phyloP scores from a whole-genome alignment of 1,140 invertebrate species.

The Brachionus koreanus region DNA sequence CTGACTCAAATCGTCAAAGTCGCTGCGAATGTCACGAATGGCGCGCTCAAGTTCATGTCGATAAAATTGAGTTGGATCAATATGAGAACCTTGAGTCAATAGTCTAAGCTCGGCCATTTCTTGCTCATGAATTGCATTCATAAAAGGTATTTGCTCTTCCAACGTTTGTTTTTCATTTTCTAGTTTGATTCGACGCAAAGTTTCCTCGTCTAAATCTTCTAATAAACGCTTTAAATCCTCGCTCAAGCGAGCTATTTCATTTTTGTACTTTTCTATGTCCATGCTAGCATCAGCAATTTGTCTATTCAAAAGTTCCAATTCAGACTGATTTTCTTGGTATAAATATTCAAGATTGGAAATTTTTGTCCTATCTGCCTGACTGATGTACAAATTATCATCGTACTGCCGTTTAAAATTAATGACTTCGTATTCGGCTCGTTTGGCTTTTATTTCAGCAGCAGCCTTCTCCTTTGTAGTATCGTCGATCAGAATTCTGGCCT shows the following conservation, averaged over 20 bases:
- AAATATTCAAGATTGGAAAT: conserved; percentile 18
- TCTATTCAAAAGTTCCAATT: neutral
- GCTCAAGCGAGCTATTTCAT: conserved; percentile 46
- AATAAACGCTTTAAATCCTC: conserved; percentile 47
- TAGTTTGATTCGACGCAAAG: conserved; percentile 55
- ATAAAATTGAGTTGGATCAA: conserved; percentile 45
- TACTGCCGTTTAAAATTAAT: conserved; percentile 5
- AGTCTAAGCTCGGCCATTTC: conserved; percentile 41
- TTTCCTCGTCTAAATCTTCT: conserved; percentile 59
- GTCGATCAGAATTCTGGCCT: conserved; percentile 31
- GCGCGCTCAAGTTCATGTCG: conserved; percentile 41
- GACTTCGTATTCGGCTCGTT: conserved; percentile 40
- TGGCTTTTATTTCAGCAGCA: conserved; percentile 29
- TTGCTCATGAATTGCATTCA: conserved; percentile 50
- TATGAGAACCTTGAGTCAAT: neutral
- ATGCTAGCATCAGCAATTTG: neutral
- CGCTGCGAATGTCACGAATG: conserved; percentile 42
- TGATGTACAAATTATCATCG: conserved; percentile 9
- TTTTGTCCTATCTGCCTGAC: conserved; percentile 19
- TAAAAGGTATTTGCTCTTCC: conserved; percentile 58
- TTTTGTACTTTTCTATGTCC: conserved; percentile 42
- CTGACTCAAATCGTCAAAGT: conserved; percentile 36
- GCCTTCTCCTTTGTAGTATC: conserved; percentile 32
- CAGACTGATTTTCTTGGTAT: conserved; percentile 33
- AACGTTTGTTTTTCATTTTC: conserved; percentile 61